These are phyloP conservation scores for Porites divaricata DNA, from an alignment of 92 coral and sea anemone genomes.

Conservation along the genomic window DNA sequence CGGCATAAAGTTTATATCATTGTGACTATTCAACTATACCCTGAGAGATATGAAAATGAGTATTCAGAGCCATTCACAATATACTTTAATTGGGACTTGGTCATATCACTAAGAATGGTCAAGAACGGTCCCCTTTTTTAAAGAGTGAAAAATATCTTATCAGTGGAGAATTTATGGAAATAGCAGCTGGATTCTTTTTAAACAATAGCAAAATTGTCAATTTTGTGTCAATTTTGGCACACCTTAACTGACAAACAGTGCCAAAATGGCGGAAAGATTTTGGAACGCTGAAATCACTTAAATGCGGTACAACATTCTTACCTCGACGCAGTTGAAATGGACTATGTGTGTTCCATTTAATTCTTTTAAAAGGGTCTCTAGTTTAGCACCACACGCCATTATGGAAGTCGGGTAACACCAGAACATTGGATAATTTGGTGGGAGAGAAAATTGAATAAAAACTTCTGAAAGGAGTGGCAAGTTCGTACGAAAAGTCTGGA, in stretches of 20 bases:
- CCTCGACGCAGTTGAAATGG: too few relatives aligned
- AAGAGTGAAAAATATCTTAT: not conserved
- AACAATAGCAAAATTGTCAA: constrained; percentile 7
- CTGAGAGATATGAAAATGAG: too few relatives aligned
- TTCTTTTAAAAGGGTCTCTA: too few relatives aligned
- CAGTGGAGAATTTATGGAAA: not conserved
- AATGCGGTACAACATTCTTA: not conserved
- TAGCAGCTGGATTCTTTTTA: constrained; percentile 13
- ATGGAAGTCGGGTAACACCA: too few relatives aligned
- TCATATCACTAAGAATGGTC: not conserved
- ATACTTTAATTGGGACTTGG: too few relatives aligned
- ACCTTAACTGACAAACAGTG: constrained; percentile 1
- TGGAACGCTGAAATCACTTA: constrained; percentile 1
- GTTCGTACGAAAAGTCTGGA: too few relatives aligned
- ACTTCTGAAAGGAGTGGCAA: too few relatives aligned
- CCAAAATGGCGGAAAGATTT: constrained; percentile 1
- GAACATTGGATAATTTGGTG: too few relatives aligned
- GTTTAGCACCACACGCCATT: too few relatives aligned
- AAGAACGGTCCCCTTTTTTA: not conserved
- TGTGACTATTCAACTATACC: not conserved
- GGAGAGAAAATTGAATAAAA: too few relatives aligned
- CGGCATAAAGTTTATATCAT: not conserved
- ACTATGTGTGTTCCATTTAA: too few relatives aligned
- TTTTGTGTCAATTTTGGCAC: constrained; percentile 14
- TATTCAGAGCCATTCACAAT: too few relatives aligned